These are phyloP conservation scores for Emys orbicularis DNA, from an alignment of 2,797 vertebrate genomes.

Conservation along the genomic window DNA sequence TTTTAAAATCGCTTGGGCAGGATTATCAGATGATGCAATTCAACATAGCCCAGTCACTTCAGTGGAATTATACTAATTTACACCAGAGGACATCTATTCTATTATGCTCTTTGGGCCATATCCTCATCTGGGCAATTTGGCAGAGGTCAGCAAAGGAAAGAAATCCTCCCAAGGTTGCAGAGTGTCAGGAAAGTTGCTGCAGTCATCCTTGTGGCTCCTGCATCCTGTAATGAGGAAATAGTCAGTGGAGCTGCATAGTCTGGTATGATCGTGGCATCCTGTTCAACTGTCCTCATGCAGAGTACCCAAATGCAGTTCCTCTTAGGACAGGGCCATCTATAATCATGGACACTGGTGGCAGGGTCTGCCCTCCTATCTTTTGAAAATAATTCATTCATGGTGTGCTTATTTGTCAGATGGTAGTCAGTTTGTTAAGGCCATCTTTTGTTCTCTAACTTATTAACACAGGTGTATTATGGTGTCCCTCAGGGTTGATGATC, in stretches of 20 bases:
- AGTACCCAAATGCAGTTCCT: neutral
- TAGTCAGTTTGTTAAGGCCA: conserved; percentile 40
- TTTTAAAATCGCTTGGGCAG: neutral
- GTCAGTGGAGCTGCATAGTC: neutral
- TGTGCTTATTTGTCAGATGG: conserved; percentile 47
- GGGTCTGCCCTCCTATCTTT: neutral
- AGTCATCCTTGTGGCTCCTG: neutral
- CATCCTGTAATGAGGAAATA: neutral
- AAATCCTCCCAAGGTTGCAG: neutral
- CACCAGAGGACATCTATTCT: neutral
- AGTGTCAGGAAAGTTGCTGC: neutral
- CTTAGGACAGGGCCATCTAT: neutral
- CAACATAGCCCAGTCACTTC: neutral
- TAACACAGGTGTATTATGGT: conserved; percentile 69
- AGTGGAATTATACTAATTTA: neutral
- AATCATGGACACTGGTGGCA: fast-evolving
- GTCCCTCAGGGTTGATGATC: conserved; percentile 48
- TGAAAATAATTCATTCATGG: conserved; percentile 16
- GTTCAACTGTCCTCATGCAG: neutral
- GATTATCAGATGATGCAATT: neutral
- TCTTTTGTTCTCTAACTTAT: conserved; percentile 52
- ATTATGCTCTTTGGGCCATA: neutral
- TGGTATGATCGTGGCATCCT: neutral
- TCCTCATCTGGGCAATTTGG: neutral
- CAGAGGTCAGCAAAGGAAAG: neutral